These are phyloP conservation scores for Tricholaema leucomelas DNA, from an alignment of 2,113 vertebrate genomes.

Conservation along the genomic window DNA sequence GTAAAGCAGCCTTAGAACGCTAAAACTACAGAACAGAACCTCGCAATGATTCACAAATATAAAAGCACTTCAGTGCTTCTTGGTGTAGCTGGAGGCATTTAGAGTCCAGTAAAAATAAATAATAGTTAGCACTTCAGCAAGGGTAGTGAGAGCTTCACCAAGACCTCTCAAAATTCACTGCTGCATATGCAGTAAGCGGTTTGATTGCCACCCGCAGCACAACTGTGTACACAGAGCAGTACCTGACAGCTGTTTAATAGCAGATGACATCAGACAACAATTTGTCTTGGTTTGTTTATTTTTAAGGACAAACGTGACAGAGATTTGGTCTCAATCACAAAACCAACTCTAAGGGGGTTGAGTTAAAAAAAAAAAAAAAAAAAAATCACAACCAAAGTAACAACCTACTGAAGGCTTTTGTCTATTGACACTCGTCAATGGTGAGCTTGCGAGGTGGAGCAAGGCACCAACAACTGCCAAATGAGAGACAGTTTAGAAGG, in stretches of 20 bases:
- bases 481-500: not conserved
- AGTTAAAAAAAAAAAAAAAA: not conserved
- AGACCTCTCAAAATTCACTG: conserved; percentile 3
- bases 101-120: not conserved
- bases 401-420: not conserved
- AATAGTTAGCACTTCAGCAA: not conserved
- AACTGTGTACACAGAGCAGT: not conserved
- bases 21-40: not conserved
- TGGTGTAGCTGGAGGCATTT: not conserved
- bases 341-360: not conserved
- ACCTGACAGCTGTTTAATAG: conserved; percentile 29
- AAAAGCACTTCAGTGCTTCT: not conserved
- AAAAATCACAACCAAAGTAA: no score
- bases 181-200: not conserved
- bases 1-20: conserved; percentile 8
- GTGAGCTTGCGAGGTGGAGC: not conserved
- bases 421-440: not conserved
- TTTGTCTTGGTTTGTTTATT: not conserved
- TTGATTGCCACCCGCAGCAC: not conserved
- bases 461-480: not conserved
- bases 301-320: conserved; percentile 5
- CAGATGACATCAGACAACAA: not conserved
- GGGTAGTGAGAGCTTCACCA: not conserved
- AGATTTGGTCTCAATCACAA: not conserved
- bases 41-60: not conserved